Evolutionary conservation across 2,888 invertebrate species (phyloP), one percentile per base, ranked within the genome.

Genomic region (Choreutis nemorana): DNA sequence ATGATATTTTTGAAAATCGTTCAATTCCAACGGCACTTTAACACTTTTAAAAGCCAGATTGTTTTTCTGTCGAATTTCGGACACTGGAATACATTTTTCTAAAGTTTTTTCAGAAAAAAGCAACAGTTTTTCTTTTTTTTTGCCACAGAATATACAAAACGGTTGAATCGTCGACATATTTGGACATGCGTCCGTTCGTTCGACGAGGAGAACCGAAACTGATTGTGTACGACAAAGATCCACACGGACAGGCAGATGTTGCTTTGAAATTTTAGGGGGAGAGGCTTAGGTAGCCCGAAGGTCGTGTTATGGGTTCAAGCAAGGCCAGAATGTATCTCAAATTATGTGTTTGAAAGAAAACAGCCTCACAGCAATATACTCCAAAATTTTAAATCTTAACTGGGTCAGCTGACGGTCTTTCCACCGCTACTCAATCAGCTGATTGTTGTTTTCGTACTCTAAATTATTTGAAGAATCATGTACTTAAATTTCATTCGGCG

Each of bases 361-460:
- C 18, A 18, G 18, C 18, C 18, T 18, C 18, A 18, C 18, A 18
- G 24, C 24, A 24, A 12, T 24, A n/a, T n/a, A 24, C 24, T 24
- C 4, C 5, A 24, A 24, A 12, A 24, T 12, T 24, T 13, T 24
- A 13, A 12, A 24, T 24, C 24, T 24, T 24, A 12, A 24, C 24
- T 24, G 4, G 5, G 24, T 24, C 11, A 24, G 24, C 24, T 24
- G 24, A 24, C 24, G 24, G 11, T 24, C 24, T 24, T 24, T 24
- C 24, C 24, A 24, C 24, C 24, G 24, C 24, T 24, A 24, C 4
- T 13, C 24, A 24, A 11, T 10, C 24, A 24, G 24, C 24, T 24
- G 24, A 24, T 24, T 24, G 24, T 24, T 24, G 24, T 24, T 24
- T 24, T 24, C 24, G 24, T 24, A 24, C 13, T 24, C 13, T 10